Evolutionary conservation across 1,140 invertebrate genomes (phyloP).

Genomic region (Dinothrombium tinctorium): DNA sequence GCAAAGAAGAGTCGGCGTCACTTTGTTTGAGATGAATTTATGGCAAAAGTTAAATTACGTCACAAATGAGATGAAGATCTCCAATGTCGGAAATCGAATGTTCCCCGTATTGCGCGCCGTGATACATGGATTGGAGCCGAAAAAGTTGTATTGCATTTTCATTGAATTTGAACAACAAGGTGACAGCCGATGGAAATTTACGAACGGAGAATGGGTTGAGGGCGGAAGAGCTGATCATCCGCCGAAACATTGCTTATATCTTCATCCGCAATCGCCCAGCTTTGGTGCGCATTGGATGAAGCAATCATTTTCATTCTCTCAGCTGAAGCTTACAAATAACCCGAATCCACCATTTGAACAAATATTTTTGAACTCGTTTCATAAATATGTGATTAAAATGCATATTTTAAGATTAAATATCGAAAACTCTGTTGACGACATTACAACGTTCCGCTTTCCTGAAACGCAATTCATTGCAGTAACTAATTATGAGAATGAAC

Average conservation of each 20-base stretch:
- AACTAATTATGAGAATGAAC: no score
- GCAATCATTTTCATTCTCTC: no score
- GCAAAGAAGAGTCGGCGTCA: no score
- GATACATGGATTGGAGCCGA: constrained; percentile 60
- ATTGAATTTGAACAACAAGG: constrained; percentile 86
- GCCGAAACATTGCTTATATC: constrained; percentile 65
- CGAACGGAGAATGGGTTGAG: constrained; percentile 92
- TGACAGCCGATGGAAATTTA: constrained; percentile 81
- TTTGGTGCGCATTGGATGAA: no score
- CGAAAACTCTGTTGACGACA: no score
- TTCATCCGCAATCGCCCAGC: constrained; percentile 87
- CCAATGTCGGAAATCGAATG: constrained; percentile 48
- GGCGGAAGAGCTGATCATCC: constrained; percentile 63
- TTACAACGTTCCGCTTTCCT: no score
- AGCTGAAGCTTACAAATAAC: no score
- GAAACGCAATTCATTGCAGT: no score
- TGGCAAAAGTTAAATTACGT: constrained; percentile 81
- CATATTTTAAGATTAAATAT: no score
- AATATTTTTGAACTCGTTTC: no score
- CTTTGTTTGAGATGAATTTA: constrained; percentile 41
- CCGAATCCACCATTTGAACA: no score
- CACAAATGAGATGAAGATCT: constrained; percentile 96
- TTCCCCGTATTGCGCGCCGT: constrained; percentile 10
- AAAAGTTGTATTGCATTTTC: constrained; percentile 77
- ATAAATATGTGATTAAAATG: no score